Percentiles rank a stretch among this genome's conserved stretches.
Conservation (phyloP, 2,113 vertebrate genomes). For the Donacobius atricapilla region DNA sequence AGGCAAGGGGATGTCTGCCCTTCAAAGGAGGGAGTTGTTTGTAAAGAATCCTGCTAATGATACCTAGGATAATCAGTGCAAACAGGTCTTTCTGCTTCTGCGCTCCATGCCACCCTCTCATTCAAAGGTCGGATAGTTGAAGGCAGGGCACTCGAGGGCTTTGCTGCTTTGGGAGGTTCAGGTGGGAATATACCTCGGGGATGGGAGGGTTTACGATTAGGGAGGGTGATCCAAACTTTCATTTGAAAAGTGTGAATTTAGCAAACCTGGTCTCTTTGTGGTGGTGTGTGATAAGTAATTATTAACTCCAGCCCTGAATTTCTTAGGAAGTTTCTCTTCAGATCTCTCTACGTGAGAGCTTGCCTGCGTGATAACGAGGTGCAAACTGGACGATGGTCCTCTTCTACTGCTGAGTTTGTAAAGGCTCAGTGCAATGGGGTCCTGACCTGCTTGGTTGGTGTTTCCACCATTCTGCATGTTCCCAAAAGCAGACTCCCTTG, state of each 20-base stretch:
- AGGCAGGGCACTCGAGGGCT: not conserved
- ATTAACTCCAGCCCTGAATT: not conserved
- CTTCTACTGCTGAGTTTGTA: not conserved
- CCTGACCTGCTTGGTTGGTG: not conserved
- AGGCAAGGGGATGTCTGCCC: not conserved
- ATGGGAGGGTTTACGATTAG: not conserved
- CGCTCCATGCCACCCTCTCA: slow-evolving; percentile 26
- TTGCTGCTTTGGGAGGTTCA: not conserved
- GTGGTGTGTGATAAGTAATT: not conserved
- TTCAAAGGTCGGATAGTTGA: not conserved
- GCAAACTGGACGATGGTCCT: not conserved
- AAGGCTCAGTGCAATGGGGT: not conserved
- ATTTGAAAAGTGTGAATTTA: not conserved
- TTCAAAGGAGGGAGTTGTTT: slow-evolving; percentile 16
- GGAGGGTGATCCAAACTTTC: not conserved
- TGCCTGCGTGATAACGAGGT: not conserved
- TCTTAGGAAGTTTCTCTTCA: not conserved
- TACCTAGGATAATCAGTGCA: slow-evolving; percentile 23
- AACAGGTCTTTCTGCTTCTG: slow-evolving; percentile 64
- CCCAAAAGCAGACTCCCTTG: not conserved
- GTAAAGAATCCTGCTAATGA: slow-evolving; percentile 42
- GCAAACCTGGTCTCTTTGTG: not conserved
- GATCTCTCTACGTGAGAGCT: not conserved
- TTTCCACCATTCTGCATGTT: not conserved
- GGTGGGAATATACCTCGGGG: slow-evolving; percentile 20